phyloP scores from a whole-genome alignment of 2,888 invertebrate genomes.

The Drosophila greeni region DNA sequence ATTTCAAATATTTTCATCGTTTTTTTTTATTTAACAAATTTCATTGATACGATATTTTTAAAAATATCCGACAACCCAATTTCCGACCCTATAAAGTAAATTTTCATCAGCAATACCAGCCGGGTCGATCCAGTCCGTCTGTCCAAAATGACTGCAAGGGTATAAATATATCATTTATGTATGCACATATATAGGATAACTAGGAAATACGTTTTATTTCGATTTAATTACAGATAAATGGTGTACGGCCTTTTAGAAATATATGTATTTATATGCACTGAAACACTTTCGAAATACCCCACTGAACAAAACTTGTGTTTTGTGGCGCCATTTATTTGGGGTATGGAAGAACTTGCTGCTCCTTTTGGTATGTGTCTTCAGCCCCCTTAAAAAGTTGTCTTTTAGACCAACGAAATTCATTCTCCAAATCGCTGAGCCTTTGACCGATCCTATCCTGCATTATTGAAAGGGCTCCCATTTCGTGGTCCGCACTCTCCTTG shows the following conservation, averaged over 20 bases:
- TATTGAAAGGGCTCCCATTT: slow-evolving; percentile 35
- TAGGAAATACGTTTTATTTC: background rate
- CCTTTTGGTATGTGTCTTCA: background rate
- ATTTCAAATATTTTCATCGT: no score
- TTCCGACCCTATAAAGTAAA: no score
- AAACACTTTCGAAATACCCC: background rate
- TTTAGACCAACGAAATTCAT: slow-evolving; percentile 35
- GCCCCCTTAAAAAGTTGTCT: background rate
- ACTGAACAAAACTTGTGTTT: background rate
- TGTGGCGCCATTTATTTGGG: background rate
- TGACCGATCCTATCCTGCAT: slow-evolving; percentile 37
- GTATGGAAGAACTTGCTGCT: background rate
- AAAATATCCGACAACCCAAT: no score
- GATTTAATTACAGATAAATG: background rate
- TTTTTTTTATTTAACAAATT: no score
- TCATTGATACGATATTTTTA: no score
- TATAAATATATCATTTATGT: background rate
- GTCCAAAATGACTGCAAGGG: no score
- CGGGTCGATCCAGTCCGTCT: no score
- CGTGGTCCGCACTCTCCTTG: slow-evolving; percentile 29
- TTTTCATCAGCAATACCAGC: no score
- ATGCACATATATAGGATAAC: no score
- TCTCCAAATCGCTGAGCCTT: slow-evolving; percentile 34
- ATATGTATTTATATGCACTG: no score
- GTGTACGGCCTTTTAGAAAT: background rate